A percentile compares a stretch with the other conserved stretches of the same genome.
These are phyloP conservation scores for Hololepta plana DNA, from an alignment of 2,888 invertebrate species.

Conservation along the genomic window DNA sequence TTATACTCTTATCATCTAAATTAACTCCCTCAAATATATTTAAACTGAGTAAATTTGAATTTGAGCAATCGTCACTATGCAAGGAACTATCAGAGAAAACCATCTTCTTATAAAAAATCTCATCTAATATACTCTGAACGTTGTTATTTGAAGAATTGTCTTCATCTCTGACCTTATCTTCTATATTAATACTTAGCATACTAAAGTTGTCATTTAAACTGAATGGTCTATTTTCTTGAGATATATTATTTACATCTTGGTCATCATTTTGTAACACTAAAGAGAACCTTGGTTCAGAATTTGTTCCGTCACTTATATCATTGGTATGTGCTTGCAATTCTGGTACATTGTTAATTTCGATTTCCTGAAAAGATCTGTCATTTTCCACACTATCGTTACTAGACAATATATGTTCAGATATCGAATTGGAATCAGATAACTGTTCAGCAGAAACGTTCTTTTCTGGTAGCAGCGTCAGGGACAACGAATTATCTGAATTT, in stretches of 20 bases:
- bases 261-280: constrained; percentile 12
- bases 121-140: constrained; percentile 21
- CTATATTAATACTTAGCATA: no score
- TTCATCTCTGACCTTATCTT: constrained; percentile 8
- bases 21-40: constrained; percentile 24
- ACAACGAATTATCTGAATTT: no score
- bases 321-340: no score
- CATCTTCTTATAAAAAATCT: constrained; percentile 19
- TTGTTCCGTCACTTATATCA: no score
- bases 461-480: no score
- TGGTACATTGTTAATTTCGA: constrained; percentile 20
- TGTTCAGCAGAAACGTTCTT: no score
- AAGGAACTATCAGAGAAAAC: constrained; percentile 12
- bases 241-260: constrained; percentile 12
- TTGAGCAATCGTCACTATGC: constrained; percentile 10
- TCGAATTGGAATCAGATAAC: no score
- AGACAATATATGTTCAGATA: no score
- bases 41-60: constrained; percentile 20
- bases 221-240: constrained; percentile 15
- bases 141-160: constrained; percentile 11
- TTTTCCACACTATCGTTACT: constrained; percentile 20
- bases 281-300: constrained; percentile 11
- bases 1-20: constrained; percentile 22
- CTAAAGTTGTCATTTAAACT: constrained; percentile 10
- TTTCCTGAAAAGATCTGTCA: constrained; percentile 26